A percentile compares a stretch with the other conserved stretches of the same genome.
Conservation (phyloP, 2,113 vertebrate genomes). For the Hydrochoerus hydrochaeris region DNA sequence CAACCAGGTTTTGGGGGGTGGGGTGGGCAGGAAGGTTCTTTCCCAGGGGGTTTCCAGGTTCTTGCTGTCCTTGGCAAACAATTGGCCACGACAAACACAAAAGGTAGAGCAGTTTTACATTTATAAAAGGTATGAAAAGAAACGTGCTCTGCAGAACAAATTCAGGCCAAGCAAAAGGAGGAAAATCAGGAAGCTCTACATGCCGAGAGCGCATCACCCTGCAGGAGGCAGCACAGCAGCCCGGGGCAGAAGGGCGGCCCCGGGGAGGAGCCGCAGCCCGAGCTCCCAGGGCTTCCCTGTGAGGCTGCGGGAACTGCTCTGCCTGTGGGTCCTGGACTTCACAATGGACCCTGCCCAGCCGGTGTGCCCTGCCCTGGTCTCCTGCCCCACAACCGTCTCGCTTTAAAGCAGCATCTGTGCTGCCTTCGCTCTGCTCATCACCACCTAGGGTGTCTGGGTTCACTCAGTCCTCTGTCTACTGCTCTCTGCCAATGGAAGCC, state of each 20-base stretch:
- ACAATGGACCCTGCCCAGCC: neutral
- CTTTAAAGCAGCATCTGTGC: neutral
- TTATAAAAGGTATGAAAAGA: neutral
- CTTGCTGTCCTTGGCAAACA: neutral
- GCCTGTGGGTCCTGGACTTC: neutral
- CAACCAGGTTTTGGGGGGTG: neutral
- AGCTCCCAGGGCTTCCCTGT: neutral
- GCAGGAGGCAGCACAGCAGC: neutral
- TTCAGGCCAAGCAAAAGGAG: neutral
- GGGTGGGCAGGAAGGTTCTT: neutral
- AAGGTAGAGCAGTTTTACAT: neutral
- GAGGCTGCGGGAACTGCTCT: neutral
- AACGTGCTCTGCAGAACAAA: neutral
- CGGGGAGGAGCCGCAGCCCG: neutral
- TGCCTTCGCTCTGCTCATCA: neutral
- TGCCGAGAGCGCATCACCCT: neutral
- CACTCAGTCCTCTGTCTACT: neutral
- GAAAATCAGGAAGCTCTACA: neutral
- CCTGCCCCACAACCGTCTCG: neutral
- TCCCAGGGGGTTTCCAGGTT: neutral
- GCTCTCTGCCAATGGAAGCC: neutral
- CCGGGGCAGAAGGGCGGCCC: too few species aligned
- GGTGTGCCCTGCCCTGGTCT: neutral
- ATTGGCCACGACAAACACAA: neutral
- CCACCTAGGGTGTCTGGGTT: neutral